Evolutionary conservation across 2,113 vertebrate genomes (phyloP), one percentile per base, ranked within the genome.

Genomic region (Manacus vitellinus): DNA sequence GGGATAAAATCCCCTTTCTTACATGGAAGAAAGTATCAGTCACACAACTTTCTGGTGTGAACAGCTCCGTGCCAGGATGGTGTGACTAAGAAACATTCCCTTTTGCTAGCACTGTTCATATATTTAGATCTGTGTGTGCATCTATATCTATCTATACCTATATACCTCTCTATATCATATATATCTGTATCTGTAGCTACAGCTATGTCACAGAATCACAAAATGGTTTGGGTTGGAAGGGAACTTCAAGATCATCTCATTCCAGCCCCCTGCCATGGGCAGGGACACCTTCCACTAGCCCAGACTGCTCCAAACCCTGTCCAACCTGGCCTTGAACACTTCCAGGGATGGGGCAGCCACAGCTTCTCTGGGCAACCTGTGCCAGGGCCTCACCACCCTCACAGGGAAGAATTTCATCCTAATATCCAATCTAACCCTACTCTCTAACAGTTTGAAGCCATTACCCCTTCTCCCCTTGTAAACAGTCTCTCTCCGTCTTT

Each of bases 301-400:
- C 62, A 75, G 39, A 30, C 12, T 7, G 5, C 3, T 75, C 62
- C 46, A 39, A 61, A 16, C 0, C 7, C 10, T 0, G 0, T 44
- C 46, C 46, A 67, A 1, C 6, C 19, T n/a, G 46, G 23, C 6
- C n/a, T 82, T 0, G 46, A 0, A 15, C 24, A 41, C 5, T 55
- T 68, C 20, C 47, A 68, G 39, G 8, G 4, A 52, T 74, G 52
- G 15, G 3, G 7, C 13, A 89, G 24, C 54, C 28, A 25, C 46
- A 61, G 30, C 16, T 54, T 25, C 62, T 47, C 28, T 68, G 13
- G 8, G 5, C 0, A 54, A 2, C 3, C 46, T 30, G 16, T 46
- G 20, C 28, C 46, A 59, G 23, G 12, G 8, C 20, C 4, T 52
- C 39, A 1, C 2, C 24, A 54, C 1, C 12, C 39, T 82, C 54